Conservation (phyloP, 2,888 invertebrate species). For the Dryomyza anilis region DNA sequence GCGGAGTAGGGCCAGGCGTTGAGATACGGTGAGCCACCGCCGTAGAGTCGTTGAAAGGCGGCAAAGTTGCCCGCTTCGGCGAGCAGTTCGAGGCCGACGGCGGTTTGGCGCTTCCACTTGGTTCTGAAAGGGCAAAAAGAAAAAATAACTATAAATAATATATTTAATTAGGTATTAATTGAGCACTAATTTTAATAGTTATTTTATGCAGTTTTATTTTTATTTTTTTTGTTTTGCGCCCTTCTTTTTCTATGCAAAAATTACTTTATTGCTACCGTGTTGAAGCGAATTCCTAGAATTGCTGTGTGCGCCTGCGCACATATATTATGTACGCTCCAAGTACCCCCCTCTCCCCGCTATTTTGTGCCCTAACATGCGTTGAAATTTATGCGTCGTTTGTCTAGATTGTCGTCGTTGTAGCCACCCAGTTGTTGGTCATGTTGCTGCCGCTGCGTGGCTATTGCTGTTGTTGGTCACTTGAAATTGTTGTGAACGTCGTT, state of each 20-base stretch:
- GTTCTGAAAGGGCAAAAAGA: constrained; percentile 67
- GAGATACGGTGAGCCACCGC: constrained; percentile 72
- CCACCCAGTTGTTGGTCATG: constrained; percentile 16
- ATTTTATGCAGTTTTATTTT: too few relatives aligned
- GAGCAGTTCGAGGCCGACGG: constrained; percentile 93
- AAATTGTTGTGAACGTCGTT: too few relatives aligned
- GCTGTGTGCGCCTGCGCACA: constrained; percentile 18
- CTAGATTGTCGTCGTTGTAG: constrained; percentile 16
- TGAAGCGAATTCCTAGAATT: constrained; percentile 17
- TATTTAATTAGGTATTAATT: too few relatives aligned
- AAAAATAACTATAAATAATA: too few relatives aligned
- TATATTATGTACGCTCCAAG: constrained; percentile 13
- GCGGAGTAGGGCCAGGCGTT: constrained; percentile 68
- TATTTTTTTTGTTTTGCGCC: too few relatives aligned
- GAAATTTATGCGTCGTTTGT: constrained; percentile 28
- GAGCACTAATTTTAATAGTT: too few relatives aligned
- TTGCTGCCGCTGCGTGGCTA: constrained; percentile 20
- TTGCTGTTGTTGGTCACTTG: too few relatives aligned
- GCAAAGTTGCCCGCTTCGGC: constrained; percentile 98
- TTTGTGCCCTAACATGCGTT: neutral
- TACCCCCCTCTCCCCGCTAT: neutral
- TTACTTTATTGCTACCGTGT: constrained; percentile 25
- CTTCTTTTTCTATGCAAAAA: constrained; percentile 15
- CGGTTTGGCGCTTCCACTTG: constrained; percentile 99
- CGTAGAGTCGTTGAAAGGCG: constrained; percentile 95